phyloP scores from a whole-genome alignment of 1,140 invertebrate genomes.

The Drosophila santomea region DNA sequence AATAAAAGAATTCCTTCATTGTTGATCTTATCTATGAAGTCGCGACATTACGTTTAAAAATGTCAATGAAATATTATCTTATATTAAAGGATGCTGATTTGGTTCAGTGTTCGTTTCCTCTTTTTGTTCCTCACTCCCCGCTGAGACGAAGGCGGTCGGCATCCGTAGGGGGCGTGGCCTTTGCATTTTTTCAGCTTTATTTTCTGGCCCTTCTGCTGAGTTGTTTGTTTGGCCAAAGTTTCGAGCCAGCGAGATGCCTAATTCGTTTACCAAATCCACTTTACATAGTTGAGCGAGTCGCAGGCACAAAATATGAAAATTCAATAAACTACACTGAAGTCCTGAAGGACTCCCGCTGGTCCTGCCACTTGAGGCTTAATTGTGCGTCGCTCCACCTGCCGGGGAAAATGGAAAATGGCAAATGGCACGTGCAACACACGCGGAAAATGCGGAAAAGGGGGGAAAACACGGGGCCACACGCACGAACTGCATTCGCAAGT shows the following conservation, averaged over 20 bases:
- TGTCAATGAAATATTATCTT: no score
- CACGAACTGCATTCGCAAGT: slow-evolving; percentile 79
- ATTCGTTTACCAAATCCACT: slow-evolving; percentile 71
- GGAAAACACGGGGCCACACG: slow-evolving; percentile 33
- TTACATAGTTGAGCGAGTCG: slow-evolving; percentile 69
- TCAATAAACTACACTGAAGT: slow-evolving; percentile 56
- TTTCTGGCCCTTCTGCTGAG: slow-evolving; percentile 10
- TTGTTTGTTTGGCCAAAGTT: slow-evolving; percentile 62
- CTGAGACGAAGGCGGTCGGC: slow-evolving; percentile 10
- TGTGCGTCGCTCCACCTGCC: slow-evolving; percentile 66
- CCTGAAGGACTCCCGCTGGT: slow-evolving; percentile 28
- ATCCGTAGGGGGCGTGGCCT: slow-evolving; percentile 32
- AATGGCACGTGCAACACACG: slow-evolving; percentile 55
- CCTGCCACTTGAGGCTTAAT: slow-evolving; percentile 67
- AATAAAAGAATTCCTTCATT: no score
- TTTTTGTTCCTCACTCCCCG: not conserved
- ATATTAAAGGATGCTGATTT: no score
- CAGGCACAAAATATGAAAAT: slow-evolving; percentile 74
- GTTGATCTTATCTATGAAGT: no score
- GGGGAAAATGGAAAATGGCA: slow-evolving; percentile 33
- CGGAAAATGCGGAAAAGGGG: not conserved
- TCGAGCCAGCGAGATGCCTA: slow-evolving; percentile 62
- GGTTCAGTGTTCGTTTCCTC: not conserved
- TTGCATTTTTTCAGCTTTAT: slow-evolving; percentile 23
- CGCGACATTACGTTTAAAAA: no score